These are phyloP conservation scores for Synanceia verrucosa DNA, from an alignment of 2,797 vertebrate species.

Conservation along the genomic window DNA sequence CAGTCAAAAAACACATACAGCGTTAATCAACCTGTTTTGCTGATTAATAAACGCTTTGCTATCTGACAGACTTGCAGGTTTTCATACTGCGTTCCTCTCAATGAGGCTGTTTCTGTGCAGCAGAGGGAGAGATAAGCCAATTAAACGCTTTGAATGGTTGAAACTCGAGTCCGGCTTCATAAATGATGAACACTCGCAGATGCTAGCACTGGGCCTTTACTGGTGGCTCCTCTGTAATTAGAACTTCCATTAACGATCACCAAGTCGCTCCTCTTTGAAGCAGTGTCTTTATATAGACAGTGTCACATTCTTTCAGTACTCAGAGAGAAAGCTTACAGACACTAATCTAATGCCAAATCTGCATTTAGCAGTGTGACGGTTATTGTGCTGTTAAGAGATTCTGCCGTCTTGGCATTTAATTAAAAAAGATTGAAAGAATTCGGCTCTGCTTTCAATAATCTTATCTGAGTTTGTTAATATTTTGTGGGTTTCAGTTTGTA, in stretches of 20 bases:
- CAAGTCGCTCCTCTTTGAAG: slow-evolving; percentile 77
- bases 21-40: slow-evolving; percentile 5
- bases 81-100: slow-evolving; percentile 37
- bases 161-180: slow-evolving; percentile 68
- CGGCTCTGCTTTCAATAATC: slow-evolving; percentile 25
- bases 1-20: neutral
- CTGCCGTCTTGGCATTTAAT: slow-evolving; percentile 62
- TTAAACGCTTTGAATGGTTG: slow-evolving; percentile 72
- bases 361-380: slow-evolving; percentile 59
- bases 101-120: slow-evolving; percentile 49
- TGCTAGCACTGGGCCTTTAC: slow-evolving; percentile 54
- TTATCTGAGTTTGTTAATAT: slow-evolving; percentile 40
- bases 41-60: slow-evolving; percentile 23
- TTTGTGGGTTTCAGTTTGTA: slow-evolving; percentile 34
- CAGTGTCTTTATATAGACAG: slow-evolving; percentile 71
- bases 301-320: slow-evolving; percentile 77
- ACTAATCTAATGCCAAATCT: slow-evolving; percentile 75
- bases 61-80: slow-evolving; percentile 22
- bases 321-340: slow-evolving; percentile 67
- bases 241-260: slow-evolving; percentile 78
- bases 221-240: slow-evolving; percentile 78
- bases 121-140: slow-evolving; percentile 69
- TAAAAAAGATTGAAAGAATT: slow-evolving; percentile 61
- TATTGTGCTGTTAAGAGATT: slow-evolving; percentile 61
- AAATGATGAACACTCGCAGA: slow-evolving; percentile 71